Evolutionary conservation across 2,113 vertebrate genomes (phyloP).

Genomic region (Cololabis saira): DNA sequence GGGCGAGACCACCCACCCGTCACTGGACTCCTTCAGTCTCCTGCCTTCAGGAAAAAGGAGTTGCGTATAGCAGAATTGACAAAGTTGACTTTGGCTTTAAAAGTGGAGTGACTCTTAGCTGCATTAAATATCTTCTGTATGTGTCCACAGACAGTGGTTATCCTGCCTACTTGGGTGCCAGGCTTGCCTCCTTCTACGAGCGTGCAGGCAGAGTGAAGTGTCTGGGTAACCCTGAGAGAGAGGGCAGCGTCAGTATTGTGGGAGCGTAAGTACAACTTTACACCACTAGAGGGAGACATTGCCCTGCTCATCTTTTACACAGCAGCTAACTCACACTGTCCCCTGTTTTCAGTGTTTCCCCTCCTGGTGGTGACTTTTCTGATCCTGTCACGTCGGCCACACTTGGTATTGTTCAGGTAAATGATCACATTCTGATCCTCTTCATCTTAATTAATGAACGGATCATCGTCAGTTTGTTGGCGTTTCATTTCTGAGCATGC

Average conservation of each 20-base stretch:
- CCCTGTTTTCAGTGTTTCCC: conserved; percentile 87
- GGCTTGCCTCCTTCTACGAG: conserved; percentile 96
- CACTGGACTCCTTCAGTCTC: too few species aligned
- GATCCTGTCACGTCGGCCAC: conserved; percentile 98
- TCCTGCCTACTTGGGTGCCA: conserved; percentile 95
- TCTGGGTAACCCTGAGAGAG: conserved; percentile 96
- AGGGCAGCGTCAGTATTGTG: conserved; percentile 97
- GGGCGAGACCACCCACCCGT: too few species aligned
- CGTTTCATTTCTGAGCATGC: background rate
- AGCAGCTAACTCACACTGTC: background rate
- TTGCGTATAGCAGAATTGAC: too few species aligned
- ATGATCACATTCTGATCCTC: background rate
- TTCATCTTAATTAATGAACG: background rate
- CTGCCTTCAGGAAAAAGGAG: too few species aligned
- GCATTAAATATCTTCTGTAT: conserved; percentile 10
- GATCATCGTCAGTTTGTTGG: background rate
- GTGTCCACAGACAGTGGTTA: conserved; percentile 92
- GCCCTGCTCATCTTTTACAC: background rate
- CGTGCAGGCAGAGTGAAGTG: conserved; percentile 96
- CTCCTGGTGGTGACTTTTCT: conserved; percentile 98
- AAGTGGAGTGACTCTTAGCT: background rate
- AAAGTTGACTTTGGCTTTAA: too few species aligned
- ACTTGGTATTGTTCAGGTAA: conserved; percentile 93
- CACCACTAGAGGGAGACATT: conserved; percentile 55
- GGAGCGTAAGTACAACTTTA: conserved; percentile 89